Conservation (phyloP, 2,888 invertebrate species). For the Dasysyrphus albostriatus region DNA sequence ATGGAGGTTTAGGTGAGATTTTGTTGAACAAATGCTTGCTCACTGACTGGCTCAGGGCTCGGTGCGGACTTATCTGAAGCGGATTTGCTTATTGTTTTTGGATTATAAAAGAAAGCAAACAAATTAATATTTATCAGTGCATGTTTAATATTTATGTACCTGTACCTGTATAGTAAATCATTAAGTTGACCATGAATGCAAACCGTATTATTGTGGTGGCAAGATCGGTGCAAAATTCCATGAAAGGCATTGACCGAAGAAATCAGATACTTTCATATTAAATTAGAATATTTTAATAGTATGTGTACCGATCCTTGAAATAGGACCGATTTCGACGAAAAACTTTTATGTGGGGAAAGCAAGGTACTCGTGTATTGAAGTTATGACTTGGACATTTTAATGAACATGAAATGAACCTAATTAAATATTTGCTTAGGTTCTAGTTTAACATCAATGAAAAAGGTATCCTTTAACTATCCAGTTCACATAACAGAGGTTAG, state of each 20-base stretch:
- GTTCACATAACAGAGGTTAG: too few relatives aligned
- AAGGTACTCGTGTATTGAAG: too few relatives aligned
- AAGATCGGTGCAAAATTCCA: not conserved
- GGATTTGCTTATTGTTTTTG: not conserved
- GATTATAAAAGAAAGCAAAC: not conserved
- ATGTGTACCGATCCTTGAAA: too few relatives aligned
- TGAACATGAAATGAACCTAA: too few relatives aligned
- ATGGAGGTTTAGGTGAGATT: slow-evolving; percentile 38
- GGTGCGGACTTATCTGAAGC: not conserved
- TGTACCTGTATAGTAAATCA: not conserved
- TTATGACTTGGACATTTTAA: too few relatives aligned
- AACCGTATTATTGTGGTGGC: too few relatives aligned
- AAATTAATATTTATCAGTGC: slow-evolving; percentile 21
- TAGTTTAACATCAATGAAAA: too few relatives aligned
- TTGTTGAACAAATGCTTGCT: not conserved
- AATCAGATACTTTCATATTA: not conserved
- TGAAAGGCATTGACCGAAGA: slow-evolving; percentile 2
- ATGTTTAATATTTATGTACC: slow-evolving; percentile 12
- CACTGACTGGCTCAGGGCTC: not conserved
- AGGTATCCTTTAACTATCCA: too few relatives aligned
- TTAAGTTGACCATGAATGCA: slow-evolving; percentile 17
- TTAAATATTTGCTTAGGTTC: too few relatives aligned
- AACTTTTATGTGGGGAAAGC: too few relatives aligned
- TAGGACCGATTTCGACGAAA: too few relatives aligned
- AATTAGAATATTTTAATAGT: too few relatives aligned